phyloP scores from a whole-genome alignment of 2,113 vertebrate species.

The Cairina moschata region DNA sequence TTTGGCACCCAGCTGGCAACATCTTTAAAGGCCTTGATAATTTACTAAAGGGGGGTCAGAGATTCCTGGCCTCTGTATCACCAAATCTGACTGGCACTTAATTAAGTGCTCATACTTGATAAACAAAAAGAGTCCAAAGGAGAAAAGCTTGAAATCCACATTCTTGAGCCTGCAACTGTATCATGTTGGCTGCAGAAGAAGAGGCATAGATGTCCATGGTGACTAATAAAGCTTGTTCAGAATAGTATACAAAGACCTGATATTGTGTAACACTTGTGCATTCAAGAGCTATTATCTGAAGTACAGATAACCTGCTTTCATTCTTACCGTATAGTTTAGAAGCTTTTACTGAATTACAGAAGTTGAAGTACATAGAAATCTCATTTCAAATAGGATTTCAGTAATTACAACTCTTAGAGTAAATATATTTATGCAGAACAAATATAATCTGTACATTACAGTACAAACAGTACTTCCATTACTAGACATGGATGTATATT shows the following conservation, averaged over 20 bases:
- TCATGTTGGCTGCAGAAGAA: not conserved
- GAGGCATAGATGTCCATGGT: fast-evolving
- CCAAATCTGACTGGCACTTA: not conserved
- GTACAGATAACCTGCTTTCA: not conserved
- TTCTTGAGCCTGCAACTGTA: not conserved
- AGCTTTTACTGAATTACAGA: not conserved
- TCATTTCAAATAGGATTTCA: not conserved
- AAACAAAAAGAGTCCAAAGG: not conserved
- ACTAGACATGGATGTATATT: not conserved
- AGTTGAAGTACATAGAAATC: not conserved
- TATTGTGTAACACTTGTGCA: not conserved
- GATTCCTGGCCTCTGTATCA: not conserved
- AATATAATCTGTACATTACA: not conserved
- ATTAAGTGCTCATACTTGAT: not conserved
- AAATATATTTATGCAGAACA: not conserved
- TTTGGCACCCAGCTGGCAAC: not conserved
- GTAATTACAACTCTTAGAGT: not conserved
- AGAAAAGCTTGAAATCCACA: not conserved
- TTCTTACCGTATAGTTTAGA: not conserved
- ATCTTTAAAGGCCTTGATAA: not conserved
- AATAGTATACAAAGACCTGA: not conserved
- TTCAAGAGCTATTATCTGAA: not conserved
- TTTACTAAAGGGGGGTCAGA: not conserved
- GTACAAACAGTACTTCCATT: not conserved
- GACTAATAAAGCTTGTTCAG: not conserved